phyloP scores from a whole-genome alignment of 2,797 vertebrate species.

The Paratrypauchen microcephalus region DNA sequence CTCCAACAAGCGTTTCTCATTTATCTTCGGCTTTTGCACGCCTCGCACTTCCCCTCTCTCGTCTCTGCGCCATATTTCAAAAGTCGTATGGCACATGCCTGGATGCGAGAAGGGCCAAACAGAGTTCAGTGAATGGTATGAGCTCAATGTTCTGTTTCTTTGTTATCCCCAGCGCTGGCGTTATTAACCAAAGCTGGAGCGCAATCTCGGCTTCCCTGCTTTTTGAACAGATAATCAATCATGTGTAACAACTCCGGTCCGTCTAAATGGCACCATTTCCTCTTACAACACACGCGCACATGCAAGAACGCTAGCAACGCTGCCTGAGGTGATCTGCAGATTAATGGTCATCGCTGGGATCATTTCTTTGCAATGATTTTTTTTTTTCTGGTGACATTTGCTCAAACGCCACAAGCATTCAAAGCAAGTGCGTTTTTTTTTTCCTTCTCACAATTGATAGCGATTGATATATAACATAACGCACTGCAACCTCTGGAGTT shows the following conservation, averaged over 20 bases:
- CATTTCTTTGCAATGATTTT: conserved; percentile 18
- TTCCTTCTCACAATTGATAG: conserved; percentile 6
- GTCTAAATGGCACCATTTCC: conserved; percentile 39
- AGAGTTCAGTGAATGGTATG: conserved; percentile 46
- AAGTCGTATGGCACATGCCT: conserved; percentile 34
- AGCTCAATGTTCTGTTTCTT: conserved; percentile 34
- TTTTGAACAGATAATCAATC: conserved; percentile 44
- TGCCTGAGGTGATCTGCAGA: conserved; percentile 37
- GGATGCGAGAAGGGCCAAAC: conserved; percentile 37
- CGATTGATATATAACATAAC: conserved; percentile 20
- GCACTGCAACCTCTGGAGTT: conserved; percentile 39
- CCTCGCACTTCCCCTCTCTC: conserved; percentile 30
- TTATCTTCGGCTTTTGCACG: conserved; percentile 24
- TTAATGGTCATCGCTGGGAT: conserved; percentile 25
- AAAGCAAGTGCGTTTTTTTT: conserved; percentile 12
- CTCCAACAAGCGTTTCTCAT: conserved; percentile 27
- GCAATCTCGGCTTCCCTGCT: conserved; percentile 17
- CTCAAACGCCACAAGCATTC: conserved; percentile 8
- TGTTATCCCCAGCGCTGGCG: neutral
- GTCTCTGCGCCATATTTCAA: conserved; percentile 38
- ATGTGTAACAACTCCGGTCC: conserved; percentile 44
- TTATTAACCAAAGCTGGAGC: conserved; percentile 21
- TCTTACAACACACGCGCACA: conserved; percentile 26
- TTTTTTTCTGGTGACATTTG: neutral
- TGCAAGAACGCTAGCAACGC: conserved; percentile 16